These are phyloP conservation scores for Columba guinea DNA, from an alignment of 2,797 vertebrate species.

Conservation along the genomic window DNA sequence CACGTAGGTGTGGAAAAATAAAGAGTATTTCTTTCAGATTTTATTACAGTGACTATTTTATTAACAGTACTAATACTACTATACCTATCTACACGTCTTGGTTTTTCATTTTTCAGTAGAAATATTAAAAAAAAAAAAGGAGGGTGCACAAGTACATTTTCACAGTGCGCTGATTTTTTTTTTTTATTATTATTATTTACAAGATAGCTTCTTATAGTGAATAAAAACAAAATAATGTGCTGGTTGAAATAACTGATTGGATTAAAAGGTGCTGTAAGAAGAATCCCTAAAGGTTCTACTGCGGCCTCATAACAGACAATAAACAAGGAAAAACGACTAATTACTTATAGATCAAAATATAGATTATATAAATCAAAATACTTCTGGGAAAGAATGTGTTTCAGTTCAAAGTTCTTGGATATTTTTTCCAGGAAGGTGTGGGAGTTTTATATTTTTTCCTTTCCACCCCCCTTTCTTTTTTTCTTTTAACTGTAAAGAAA, in stretches of 20 bases:
- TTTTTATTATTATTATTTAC: constrained; percentile 78
- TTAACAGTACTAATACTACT: constrained; percentile 75
- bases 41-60: constrained; percentile 80
- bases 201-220: constrained; percentile 81
- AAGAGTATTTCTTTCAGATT: constrained; percentile 65
- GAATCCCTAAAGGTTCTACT: constrained; percentile 74
- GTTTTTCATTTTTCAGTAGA: constrained; percentile 73
- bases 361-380: constrained; percentile 72
- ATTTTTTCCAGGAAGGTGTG: not conserved
- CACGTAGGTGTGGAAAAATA: constrained; percentile 28
- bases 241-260: constrained; percentile 79
- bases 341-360: constrained; percentile 73
- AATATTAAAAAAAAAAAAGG: constrained; percentile 71
- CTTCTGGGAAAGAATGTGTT: constrained; percentile 54
- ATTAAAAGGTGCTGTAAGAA: constrained; percentile 80
- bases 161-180: constrained; percentile 81
- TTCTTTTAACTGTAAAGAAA: constrained; percentile 26
- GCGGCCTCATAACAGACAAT: constrained; percentile 70
- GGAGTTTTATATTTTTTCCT: not conserved
- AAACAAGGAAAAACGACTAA: constrained; percentile 73
- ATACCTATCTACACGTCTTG: constrained; percentile 74
- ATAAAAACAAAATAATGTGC: constrained; percentile 79
- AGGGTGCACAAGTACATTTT: constrained; percentile 83
- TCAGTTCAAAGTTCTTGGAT: constrained; percentile 54
- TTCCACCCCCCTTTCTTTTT: not conserved